Evolutionary conservation across 2,797 vertebrate species (phyloP), one percentile per base, ranked within the genome.

Genomic region (Coreius guichenoti): DNA sequence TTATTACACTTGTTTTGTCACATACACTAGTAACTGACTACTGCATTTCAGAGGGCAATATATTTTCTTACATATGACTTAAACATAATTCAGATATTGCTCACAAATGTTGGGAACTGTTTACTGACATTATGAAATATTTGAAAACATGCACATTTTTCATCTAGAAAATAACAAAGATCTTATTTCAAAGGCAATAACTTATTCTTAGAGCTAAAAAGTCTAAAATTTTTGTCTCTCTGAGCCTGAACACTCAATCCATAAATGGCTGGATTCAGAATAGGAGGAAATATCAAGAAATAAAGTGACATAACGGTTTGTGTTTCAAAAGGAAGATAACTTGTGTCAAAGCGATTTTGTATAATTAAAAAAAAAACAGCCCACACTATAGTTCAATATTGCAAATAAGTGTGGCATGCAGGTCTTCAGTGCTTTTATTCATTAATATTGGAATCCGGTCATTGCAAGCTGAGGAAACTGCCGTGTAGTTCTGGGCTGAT

Each of bases 241-340:
- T 90, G 82, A 19, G 39, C 12, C 23, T 82, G 67, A 58, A 84
- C 36, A 68, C 85, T 88, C 7, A 90, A 3, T 0, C 89, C 90
- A 86, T 91, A 91, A 75, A 91, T 88, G 19, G 83, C 14, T 58
- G 90, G 90, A 85, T 91, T 91, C 21, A 91, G 23, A 61, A 90
- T 49, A 43, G 89, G 90, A 51, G 90, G 88, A 80, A 86, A 88
- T 70, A 90, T 88, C 68, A 91, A 80, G 80, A 91, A 91, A 84
- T 90, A 90, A 49, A 90, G 45, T 11, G 89, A 90, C 84, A 91
- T 87, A 54, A 90, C 86, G 0, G 81, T 87, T 61, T 68, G 65
- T 14, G 81, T 69, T 17, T 81, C 85, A 77, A 84, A 83, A 3
- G 87, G 58, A 1, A 87, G n/a, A 72, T 77, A 17, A 49, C 39